Evolutionary conservation across 2,888 invertebrate genomes (phyloP), one percentile per base, ranked within the genome.

Genomic region (Blastobasis adustella): DNA sequence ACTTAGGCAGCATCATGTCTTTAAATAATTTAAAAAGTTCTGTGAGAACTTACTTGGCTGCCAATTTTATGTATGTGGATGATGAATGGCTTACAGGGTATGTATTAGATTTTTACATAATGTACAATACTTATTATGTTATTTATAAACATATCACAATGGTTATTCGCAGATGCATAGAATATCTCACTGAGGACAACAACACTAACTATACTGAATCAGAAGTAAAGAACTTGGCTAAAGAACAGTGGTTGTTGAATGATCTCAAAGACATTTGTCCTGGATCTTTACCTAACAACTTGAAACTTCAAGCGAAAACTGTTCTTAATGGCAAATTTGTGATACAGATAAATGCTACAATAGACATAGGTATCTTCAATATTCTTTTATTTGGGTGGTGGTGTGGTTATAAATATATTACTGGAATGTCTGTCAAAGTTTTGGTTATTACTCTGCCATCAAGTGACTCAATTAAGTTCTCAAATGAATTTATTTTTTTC

Each of bases 181-280:
- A 90, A 53, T 91, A 90, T 74, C 82, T 90, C 58, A 82, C 80
- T 55, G 81, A 81, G 57, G 85, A 90, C 56, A 70, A 68, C 56
- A 68, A 76, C 10, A 67, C 69, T 45, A 79, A 74, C 55, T 82
- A 82, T 49, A 80, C 74, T 36, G 69, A 83, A 54, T 66, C 77
- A n/a, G 87, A 91, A 37, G 79, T 93, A 50, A 79, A 90, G 61
- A 73, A 75, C 49, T 90, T 90, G 66, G 92, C 91, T 0, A 90
- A 87, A 59, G 89, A 91, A 53, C 94, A 94, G 66, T 94, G 93
- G 93, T 71, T 91, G 46, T 70, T 92, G 5, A 87, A 91, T 59
- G 92, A 94, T 70, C 73, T 94, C 47, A 83, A 90, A 51, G 91
- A 92, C 10, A 90, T 93, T 47, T 90, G 91, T 57, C 89, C 90